Evolutionary conservation across 1,140 invertebrate genomes (phyloP), one percentile per base, ranked within the genome.

Genomic region (Leptopilina boulardi): DNA sequence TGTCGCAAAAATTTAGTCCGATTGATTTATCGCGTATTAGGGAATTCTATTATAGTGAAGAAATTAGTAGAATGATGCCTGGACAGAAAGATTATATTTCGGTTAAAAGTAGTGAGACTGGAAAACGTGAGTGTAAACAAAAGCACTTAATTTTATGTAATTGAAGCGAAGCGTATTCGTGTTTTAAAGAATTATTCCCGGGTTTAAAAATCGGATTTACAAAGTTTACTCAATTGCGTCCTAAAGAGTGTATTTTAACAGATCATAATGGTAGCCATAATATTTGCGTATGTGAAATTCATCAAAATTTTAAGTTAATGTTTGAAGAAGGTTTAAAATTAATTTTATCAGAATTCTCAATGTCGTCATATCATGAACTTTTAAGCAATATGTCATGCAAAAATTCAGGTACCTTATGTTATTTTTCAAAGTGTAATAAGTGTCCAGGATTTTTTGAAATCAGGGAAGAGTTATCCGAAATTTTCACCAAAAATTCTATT

Each of bases 221-320:
- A 23, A 73, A 70, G 34, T 77, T 77, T 21, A 72, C 71, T 9
- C 21, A 34, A n/a, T 70, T 74, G 19, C 73, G 47, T 11, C 71
- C 76, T 13, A 41, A 73, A 44, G 42, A 77, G 51, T 73, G 71
- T 70, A 38, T 73, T 66, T 66, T 70, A 38, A 71, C 76, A 42
- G 76, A 72, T 42, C 34, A 77, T 44, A 71, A 47, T 21, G 76
- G 71, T 11, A 74, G 18, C 44, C 76, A 73, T 34, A 56, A 77
- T 42, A 74, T 74, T 73, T 77, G 76, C 70, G 76, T 77, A 15
- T 77, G 76, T 34, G 26, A 23, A 21, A 54, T 73, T 26, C 76
- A 77, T 73, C 71, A 77, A 70, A 77, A 77, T 70, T 56, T 77
- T 30, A 74, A 77, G 13, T 66, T 77, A 26, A 77, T 70, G 71